These are phyloP conservation scores for Erebia palarica DNA, from an alignment of 2,888 invertebrate genomes.

Conservation along the genomic window DNA sequence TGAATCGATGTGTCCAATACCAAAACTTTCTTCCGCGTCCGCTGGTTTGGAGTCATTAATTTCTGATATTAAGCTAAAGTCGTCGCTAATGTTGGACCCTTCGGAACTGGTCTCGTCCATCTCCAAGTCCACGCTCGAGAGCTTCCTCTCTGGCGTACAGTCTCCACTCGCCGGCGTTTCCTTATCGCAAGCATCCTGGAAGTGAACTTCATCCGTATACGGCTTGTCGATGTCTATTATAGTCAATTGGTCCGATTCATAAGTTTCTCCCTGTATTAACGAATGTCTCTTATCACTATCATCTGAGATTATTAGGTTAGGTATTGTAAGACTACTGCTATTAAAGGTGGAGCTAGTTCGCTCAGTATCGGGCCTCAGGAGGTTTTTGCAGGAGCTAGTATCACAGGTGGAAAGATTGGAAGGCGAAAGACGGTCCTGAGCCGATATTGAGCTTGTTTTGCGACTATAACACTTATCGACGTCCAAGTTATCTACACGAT, in stretches of 20 bases:
- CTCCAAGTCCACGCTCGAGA: slow-evolving; percentile 71
- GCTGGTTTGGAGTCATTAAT: slow-evolving; percentile 81
- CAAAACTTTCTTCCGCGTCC: slow-evolving; percentile 72
- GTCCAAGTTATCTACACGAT: slow-evolving; percentile 57
- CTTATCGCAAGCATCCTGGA: slow-evolving; percentile 60
- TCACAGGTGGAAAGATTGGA: slow-evolving; percentile 76
- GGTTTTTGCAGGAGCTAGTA: slow-evolving; percentile 76
- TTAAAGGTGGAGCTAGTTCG: slow-evolving; percentile 54
- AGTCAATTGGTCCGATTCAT: slow-evolving; percentile 84
- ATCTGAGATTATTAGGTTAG: slow-evolving; percentile 76
- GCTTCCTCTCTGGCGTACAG: slow-evolving; percentile 69
- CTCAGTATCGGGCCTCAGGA: slow-evolving; percentile 63
- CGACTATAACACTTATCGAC: slow-evolving; percentile 58
- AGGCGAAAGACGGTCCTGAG: slow-evolving; percentile 67
- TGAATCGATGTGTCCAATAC: slow-evolving; percentile 91
- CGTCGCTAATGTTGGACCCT: slow-evolving; percentile 86
- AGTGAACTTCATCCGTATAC: slow-evolving; percentile 75
- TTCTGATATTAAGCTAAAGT: slow-evolving; percentile 87
- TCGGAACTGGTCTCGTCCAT: slow-evolving; percentile 84
- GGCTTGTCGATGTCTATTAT: slow-evolving; percentile 85
- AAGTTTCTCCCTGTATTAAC: slow-evolving; percentile 77
- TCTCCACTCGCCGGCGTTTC: slow-evolving; percentile 68
- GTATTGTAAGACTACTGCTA: slow-evolving; percentile 76
- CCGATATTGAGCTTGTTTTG: slow-evolving; percentile 62
- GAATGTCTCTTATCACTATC: slow-evolving; percentile 73